Conservation (phyloP, 2,888 invertebrate species). For the Acanthoscelides obtectus region DNA sequence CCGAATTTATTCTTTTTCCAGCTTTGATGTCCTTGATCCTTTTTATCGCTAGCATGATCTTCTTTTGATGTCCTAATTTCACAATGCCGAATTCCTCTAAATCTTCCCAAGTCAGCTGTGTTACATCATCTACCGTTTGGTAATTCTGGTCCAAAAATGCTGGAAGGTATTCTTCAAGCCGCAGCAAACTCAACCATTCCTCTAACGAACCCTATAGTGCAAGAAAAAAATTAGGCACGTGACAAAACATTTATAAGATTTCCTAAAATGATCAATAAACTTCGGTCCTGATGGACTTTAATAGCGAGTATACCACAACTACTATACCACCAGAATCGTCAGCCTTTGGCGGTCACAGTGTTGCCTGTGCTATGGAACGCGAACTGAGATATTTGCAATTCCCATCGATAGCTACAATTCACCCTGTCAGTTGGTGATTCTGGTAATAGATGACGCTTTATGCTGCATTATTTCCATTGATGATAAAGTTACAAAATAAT, state of each 20-base stretch:
- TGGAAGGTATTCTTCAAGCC: constrained; percentile 88
- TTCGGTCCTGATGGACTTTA: neutral
- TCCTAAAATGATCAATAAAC: neutral
- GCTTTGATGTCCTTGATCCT: constrained; percentile 90
- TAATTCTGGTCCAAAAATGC: constrained; percentile 91
- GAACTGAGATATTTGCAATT: no score
- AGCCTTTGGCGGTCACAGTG: no score
- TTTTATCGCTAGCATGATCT: constrained; percentile 94
- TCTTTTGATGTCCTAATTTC: constrained; percentile 95
- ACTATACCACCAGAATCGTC: no score
- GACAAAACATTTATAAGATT: neutral
- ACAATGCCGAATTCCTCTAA: constrained; percentile 96
- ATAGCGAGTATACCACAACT: no score
- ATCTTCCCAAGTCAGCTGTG: constrained; percentile 97
- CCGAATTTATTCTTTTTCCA: constrained; percentile 64
- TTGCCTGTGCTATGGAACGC: no score
- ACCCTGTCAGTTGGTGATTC: no score
- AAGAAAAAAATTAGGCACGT: neutral
- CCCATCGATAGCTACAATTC: no score
- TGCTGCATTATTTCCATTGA: no score
- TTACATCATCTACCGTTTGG: constrained; percentile 88
- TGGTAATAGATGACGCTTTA: no score
- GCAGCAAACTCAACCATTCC: constrained; percentile 89
- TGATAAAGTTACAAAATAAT: no score
- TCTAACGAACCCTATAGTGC: constrained; percentile 77